Evolutionary conservation across 2,113 vertebrate species (phyloP).

Genomic region (Macaca nemestrina): DNA sequence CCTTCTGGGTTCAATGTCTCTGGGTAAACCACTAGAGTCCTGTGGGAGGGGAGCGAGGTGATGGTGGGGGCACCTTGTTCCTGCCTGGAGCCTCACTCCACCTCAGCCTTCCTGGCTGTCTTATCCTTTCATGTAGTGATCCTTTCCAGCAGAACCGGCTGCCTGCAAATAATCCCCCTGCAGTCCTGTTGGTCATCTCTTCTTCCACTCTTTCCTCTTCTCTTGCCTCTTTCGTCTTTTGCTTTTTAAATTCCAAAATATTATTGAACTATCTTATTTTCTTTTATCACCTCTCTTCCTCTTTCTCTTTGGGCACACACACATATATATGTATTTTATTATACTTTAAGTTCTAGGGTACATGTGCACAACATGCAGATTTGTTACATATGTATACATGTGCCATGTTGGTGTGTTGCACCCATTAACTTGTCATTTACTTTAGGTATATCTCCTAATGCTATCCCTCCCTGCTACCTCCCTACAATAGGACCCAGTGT

Average conservation of each 20-base stretch:
- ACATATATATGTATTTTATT: too few relatives aligned
- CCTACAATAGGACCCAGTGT: too few relatives aligned
- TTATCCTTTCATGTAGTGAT: too few relatives aligned
- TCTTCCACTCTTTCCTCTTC: neutral
- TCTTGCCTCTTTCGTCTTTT: neutral
- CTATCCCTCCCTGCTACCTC: too few relatives aligned
- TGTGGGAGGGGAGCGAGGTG: fast-evolving
- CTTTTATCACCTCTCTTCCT: neutral
- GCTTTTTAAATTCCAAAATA: neutral
- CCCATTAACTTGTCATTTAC: too few relatives aligned
- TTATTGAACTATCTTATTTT: neutral
- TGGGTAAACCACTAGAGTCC: neutral
- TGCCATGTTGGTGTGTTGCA: too few relatives aligned
- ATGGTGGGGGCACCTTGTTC: neutral
- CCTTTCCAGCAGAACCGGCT: neutral
- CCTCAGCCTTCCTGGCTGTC: neutral
- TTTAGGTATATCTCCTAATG: too few relatives aligned
- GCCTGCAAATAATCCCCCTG: fast-evolving
- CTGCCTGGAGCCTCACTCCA: neutral
- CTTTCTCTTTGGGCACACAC: neutral
- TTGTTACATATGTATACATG: too few relatives aligned
- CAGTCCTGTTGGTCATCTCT: fast-evolving
- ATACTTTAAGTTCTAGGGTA: too few relatives aligned
- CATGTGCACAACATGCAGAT: too few relatives aligned
- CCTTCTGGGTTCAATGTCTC: neutral